Percentiles rank a stretch among this genome's conserved stretches.
Conservation (phyloP, 64 coral and sea anemone species). For the Astreopora myriophthalma region DNA sequence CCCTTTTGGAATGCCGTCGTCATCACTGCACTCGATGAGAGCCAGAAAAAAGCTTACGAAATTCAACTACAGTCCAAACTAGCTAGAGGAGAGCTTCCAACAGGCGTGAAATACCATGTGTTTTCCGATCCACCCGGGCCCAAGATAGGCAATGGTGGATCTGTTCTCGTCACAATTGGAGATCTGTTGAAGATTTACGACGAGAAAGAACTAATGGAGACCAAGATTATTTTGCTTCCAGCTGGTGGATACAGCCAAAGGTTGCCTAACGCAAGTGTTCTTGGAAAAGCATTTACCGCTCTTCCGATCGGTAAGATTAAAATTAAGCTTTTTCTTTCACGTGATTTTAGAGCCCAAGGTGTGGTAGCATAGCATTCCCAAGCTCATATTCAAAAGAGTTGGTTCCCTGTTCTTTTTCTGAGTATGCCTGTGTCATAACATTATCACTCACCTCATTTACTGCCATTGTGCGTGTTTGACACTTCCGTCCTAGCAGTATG, state of each 20-base stretch:
- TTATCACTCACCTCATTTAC: too few species aligned
- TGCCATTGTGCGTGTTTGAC: too few species aligned
- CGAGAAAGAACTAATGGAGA: constrained; percentile 63
- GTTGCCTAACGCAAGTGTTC: constrained; percentile 91
- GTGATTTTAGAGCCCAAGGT: too few species aligned
- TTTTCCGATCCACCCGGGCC: constrained; percentile 88
- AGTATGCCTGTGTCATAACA: too few species aligned
- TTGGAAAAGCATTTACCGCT: constrained; percentile 94
- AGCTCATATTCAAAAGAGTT: too few species aligned
- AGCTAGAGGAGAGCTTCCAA: constrained; percentile 75
- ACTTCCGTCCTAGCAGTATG: too few species aligned
- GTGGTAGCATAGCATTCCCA: too few species aligned
- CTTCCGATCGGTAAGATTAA: constrained; percentile 82
- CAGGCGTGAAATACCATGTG: constrained; percentile 86
- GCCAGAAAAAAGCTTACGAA: constrained; percentile 83
- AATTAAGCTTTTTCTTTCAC: neutral
- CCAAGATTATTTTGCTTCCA: constrained; percentile 85
- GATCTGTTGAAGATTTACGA: constrained; percentile 73
- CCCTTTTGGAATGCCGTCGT: constrained; percentile 97
- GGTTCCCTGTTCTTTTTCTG: too few species aligned
- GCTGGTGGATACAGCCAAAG: constrained; percentile 94
- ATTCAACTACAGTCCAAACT: constrained; percentile 85
- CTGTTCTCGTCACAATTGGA: constrained; percentile 75
- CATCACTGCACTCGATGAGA: constrained; percentile 82
- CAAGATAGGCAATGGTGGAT: constrained; percentile 96